A percentile compares a stretch with the other conserved stretches of the same genome.
Evolutionary conservation across 2,797 vertebrate species (phyloP).

Genomic region (Astyanax mexicanus): DNA sequence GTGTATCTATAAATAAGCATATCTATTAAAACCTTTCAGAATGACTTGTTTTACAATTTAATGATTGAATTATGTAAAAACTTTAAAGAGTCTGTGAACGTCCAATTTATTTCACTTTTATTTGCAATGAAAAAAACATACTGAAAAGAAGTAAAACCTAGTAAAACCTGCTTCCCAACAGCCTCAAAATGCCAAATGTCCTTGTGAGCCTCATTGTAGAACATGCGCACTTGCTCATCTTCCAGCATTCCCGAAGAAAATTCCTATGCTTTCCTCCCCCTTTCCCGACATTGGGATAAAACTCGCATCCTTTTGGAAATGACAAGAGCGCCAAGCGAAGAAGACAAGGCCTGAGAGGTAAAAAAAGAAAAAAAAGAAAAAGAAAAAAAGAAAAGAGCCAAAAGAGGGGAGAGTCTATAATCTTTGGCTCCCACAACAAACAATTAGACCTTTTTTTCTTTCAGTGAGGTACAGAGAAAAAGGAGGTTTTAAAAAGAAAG

Average conservation of each 20-base stretch:
- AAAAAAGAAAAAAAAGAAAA: conserved; percentile 46
- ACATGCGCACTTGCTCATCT: conserved; percentile 58
- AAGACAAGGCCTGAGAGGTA: conserved; percentile 65
- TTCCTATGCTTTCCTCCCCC: conserved; percentile 67
- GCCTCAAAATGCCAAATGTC: conserved; percentile 30
- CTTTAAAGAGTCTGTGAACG: too few species aligned
- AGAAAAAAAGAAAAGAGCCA: conserved; percentile 66
- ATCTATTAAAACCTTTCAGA: too few species aligned
- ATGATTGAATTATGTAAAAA: too few species aligned
- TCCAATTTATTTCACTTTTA: too few species aligned
- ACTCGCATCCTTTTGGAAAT: conserved; percentile 77
- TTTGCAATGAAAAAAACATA: too few species aligned
- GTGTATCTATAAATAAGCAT: too few species aligned
- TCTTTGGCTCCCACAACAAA: conserved; percentile 86
- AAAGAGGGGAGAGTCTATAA: conserved; percentile 79
- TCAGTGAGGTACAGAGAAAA: conserved; percentile 68
- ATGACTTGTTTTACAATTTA: too few species aligned
- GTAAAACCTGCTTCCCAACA: not conserved
- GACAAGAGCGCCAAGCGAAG: conserved; percentile 71
- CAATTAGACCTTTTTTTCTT: conserved; percentile 82
- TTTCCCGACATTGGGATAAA: conserved; percentile 66
- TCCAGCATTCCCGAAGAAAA: conserved; percentile 66
- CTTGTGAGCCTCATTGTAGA: conserved; percentile 63
- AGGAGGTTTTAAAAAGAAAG: conserved; percentile 54
- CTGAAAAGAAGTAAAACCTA: too few species aligned